phyloP scores from a whole-genome alignment of 2,888 invertebrate species.

The Agonopterix arenella region DNA sequence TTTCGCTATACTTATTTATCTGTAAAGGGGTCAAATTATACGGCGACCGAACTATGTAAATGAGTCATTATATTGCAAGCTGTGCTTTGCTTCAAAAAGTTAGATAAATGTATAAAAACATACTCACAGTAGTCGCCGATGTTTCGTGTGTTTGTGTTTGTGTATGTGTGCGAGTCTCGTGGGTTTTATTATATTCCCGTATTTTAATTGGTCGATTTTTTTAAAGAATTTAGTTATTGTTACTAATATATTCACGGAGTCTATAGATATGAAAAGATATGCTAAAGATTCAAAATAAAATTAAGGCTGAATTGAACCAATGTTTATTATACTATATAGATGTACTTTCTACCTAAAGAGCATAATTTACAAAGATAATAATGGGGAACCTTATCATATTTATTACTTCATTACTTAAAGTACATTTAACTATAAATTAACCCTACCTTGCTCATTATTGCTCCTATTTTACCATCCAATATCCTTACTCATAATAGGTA shows the following conservation, averaged over 20 bases:
- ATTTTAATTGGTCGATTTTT: too few relatives aligned
- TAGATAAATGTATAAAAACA: slow-evolving; percentile 26
- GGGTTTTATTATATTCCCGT: slow-evolving; percentile 16
- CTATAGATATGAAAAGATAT: too few relatives aligned
- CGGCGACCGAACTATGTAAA: slow-evolving; percentile 1
- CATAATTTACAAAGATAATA: too few relatives aligned
- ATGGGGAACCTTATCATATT: background rate
- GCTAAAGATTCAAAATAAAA: background rate
- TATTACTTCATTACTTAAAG: slow-evolving; percentile 7
- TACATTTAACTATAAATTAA: slow-evolving; percentile 4
- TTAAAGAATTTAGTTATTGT: too few relatives aligned
- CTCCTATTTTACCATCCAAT: background rate
- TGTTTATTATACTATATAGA: background rate
- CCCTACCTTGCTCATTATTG: background rate
- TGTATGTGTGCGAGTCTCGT: slow-evolving; percentile 50
- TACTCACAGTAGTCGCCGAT: slow-evolving; percentile 61
- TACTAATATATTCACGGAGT: too few relatives aligned
- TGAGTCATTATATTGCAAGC: slow-evolving; percentile 20
- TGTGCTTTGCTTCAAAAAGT: slow-evolving; percentile 31
- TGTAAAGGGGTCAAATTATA: too few relatives aligned
- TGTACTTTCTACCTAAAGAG: too few relatives aligned
- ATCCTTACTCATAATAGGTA: background rate
- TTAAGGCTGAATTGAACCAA: background rate
- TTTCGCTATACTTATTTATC: too few relatives aligned
- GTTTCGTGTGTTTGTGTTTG: slow-evolving; percentile 48